Evolutionary conservation across 2,888 invertebrate genomes (phyloP).

Genomic region (Spodoptera exigua): DNA sequence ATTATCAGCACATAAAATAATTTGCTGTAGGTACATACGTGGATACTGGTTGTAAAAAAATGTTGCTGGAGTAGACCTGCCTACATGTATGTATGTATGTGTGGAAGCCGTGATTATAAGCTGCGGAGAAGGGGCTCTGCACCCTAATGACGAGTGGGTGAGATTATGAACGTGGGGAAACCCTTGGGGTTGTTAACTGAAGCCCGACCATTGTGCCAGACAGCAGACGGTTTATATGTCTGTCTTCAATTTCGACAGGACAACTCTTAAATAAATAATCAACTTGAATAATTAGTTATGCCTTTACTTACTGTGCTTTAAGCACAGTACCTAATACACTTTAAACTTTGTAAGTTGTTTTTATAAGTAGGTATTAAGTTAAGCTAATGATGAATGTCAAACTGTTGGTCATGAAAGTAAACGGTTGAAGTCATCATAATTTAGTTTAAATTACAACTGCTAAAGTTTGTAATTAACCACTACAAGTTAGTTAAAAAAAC

Average conservation of each 20-base stretch:
- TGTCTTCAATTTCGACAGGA: not conserved
- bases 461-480: constrained; percentile 12
- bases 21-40: too few species aligned
- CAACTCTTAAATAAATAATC: too few species aligned
- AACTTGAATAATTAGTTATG: too few species aligned
- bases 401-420: constrained; percentile 14
- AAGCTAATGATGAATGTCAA: not conserved
- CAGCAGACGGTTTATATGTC: constrained; percentile 2
- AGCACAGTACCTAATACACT: too few species aligned
- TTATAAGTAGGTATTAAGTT: too few species aligned
- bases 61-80: not conserved
- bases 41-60: constrained; percentile 3
- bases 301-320: too few species aligned
- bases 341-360: not conserved
- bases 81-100: not conserved
- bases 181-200: constrained; percentile 20
- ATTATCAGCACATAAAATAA: too few species aligned
- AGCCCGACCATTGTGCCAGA: constrained; percentile 12
- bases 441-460: constrained; percentile 7
- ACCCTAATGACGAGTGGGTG: constrained; percentile 27
- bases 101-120: constrained; percentile 10
- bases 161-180: constrained; percentile 26
- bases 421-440: constrained; percentile 17
- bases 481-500: constrained; percentile 31
- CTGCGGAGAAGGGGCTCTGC: constrained; percentile 5